Evolutionary conservation across 2,797 vertebrate species (phyloP).

Genomic region (Basileuterus tristriatus): DNA sequence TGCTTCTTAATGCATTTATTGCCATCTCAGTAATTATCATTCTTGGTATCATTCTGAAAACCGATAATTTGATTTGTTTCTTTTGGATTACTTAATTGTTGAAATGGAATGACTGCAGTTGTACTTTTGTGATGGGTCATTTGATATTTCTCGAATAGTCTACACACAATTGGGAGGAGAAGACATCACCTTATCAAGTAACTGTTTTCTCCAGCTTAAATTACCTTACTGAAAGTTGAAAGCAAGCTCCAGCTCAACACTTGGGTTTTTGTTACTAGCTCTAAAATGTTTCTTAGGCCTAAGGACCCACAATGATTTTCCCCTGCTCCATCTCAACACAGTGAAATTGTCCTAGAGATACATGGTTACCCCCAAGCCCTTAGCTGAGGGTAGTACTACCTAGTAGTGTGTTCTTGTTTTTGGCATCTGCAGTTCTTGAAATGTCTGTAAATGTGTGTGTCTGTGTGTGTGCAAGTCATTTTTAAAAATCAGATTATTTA

Average conservation of each 20-base stretch:
- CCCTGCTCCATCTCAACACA: background rate
- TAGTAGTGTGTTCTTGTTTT: background rate
- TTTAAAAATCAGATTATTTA: background rate
- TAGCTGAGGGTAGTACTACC: background rate
- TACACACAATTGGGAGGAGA: background rate
- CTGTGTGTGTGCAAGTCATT: background rate
- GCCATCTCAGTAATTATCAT: background rate
- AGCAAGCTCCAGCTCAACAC: background rate
- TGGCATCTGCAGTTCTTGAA: background rate
- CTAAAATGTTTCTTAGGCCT: background rate
- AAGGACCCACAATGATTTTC: background rate
- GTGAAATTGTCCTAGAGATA: background rate
- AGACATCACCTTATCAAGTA: background rate
- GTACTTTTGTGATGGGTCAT: background rate
- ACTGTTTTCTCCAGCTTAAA: background rate
- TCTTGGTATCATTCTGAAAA: background rate
- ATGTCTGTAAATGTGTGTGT: background rate
- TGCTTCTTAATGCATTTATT: background rate
- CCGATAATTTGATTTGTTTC: background rate
- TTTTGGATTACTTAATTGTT: background rate
- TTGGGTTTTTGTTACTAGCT: background rate
- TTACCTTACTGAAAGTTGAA: background rate
- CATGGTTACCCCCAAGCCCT: background rate
- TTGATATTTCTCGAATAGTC: slow-evolving; percentile 2
- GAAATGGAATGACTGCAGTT: background rate